phyloP scores from a whole-genome alignment of 92 coral and sea anemone species.

The Porites cylindrica region DNA sequence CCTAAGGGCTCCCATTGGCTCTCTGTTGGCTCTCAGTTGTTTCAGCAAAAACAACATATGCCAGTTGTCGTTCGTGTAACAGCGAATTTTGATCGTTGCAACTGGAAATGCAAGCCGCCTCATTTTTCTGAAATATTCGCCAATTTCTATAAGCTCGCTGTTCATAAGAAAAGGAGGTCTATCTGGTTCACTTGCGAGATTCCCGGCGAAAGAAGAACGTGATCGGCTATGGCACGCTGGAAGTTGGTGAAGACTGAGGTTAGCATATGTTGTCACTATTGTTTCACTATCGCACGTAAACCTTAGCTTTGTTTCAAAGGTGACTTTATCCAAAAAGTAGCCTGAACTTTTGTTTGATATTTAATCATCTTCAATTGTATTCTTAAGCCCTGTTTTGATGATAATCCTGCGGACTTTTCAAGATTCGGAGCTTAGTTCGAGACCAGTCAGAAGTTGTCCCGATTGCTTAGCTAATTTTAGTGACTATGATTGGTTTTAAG shows the following conservation, averaged over 20 bases:
- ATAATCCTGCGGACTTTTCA: neutral
- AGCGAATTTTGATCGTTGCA: slow-evolving; percentile 16
- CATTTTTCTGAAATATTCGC: neutral
- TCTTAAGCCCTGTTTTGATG: neutral
- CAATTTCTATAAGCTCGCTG: neutral
- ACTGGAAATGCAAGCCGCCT: neutral
- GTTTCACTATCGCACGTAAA: neutral
- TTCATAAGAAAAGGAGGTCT: neutral
- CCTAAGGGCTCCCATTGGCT: slow-evolving; percentile 22
- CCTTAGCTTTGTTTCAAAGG: neutral
- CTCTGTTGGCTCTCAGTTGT: neutral
- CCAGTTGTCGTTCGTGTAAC: neutral
- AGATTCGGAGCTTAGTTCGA: neutral
- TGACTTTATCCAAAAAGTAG: neutral
- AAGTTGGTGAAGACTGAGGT: slow-evolving; percentile 38
- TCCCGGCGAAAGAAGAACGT: neutral
- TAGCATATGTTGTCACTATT: slow-evolving; percentile 22
- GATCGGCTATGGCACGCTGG: slow-evolving; percentile 41
- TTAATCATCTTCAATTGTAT: neutral
- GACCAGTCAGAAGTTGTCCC: neutral
- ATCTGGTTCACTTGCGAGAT: neutral
- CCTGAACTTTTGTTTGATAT: neutral
- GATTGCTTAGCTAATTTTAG: too few relatives aligned
- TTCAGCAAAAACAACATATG: slow-evolving; percentile 28
- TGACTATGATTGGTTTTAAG: neutral